These are phyloP conservation scores for Mesaphorura yosii DNA, from an alignment of 1,140 invertebrate genomes.

Conservation along the genomic window DNA sequence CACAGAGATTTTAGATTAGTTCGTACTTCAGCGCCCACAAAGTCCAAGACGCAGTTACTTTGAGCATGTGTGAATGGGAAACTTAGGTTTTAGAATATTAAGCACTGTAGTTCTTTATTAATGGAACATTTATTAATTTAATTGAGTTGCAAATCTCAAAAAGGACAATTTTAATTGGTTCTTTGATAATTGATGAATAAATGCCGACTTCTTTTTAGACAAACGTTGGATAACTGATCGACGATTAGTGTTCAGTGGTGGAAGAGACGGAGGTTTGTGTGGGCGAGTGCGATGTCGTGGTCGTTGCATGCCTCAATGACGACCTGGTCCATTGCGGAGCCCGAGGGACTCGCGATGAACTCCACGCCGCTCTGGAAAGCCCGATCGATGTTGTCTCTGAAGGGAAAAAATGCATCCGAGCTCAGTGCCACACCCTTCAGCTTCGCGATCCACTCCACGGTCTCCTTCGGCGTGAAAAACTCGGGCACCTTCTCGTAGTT, in stretches of 20 bases:
- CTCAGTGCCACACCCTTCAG: conserved; percentile 78
- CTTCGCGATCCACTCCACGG: conserved; percentile 62
- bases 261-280: conserved; percentile 87
- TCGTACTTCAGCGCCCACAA: no score
- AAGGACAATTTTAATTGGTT: no score
- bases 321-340: conserved; percentile 80
- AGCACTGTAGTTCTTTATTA: no score
- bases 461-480: conserved; percentile 54
- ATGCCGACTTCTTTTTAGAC: no score
- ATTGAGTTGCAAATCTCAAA: no score
- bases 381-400: conserved; percentile 93
- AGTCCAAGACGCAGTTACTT: no score
- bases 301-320: conserved; percentile 90
- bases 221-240: no score
- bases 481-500: conserved; percentile 64
- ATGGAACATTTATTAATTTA: no score
- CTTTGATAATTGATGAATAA: no score
- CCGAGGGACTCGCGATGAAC: conserved; percentile 82
- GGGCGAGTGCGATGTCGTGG: conserved; percentile 72
- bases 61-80: no score
- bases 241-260: conserved; percentile 60
- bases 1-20: no score
- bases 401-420: conserved; percentile 98
- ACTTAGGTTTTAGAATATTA: no score
- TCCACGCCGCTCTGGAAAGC: conserved; percentile 86